phyloP scores from a whole-genome alignment of 2,113 vertebrate species.

The Corythornis vintsioides region DNA sequence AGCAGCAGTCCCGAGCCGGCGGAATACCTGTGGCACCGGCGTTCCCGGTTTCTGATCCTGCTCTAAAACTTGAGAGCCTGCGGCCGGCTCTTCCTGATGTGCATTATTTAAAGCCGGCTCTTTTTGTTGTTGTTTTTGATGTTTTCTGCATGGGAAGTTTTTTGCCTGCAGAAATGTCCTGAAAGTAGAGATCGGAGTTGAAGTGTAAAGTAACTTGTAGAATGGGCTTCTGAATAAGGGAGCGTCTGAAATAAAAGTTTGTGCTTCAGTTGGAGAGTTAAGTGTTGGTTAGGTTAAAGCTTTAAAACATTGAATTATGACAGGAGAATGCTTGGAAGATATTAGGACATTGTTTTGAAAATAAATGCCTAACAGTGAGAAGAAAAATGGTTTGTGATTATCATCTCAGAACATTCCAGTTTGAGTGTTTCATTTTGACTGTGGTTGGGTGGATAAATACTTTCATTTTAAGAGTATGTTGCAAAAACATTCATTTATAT shows the following conservation, averaged over 20 bases:
- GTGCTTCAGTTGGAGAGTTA: neutral
- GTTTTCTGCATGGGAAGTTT: neutral
- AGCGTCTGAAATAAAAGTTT: neutral
- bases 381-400: neutral
- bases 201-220: neutral
- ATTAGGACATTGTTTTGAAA: neutral
- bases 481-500: neutral
- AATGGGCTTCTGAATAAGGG: neutral
- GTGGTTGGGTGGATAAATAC: neutral
- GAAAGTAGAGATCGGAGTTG: neutral
- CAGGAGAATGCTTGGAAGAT: neutral
- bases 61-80: rapidly evolving
- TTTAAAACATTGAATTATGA: neutral
- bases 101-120: neutral
- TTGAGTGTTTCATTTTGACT: neutral
- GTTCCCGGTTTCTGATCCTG: neutral
- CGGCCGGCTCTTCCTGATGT: rapidly evolving
- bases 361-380: neutral
- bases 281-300: neutral
- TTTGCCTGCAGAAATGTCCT: neutral
- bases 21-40: neutral
- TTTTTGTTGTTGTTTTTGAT: no score
- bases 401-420: neutral
- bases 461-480: neutral
- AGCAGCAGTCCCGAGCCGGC: rapidly evolving